Conservation (phyloP, 2,888 invertebrate species). For the Tortrix viridana region DNA sequence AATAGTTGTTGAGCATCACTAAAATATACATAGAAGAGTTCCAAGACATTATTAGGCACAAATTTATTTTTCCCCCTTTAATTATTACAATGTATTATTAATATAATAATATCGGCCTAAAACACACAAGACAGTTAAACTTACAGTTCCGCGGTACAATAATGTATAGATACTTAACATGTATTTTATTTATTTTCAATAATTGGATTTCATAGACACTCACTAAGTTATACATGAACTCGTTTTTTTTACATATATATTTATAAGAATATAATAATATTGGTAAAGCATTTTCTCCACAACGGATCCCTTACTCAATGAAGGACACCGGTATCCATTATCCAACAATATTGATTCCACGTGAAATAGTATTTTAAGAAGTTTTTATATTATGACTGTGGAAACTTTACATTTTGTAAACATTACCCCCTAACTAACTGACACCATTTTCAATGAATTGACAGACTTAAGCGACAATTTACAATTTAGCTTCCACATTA, state of each 20-base stretch:
- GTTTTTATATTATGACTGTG: slow-evolving; percentile 68
- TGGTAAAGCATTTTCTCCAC: slow-evolving; percentile 83
- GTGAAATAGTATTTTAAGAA: slow-evolving; percentile 69
- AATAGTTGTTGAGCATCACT: slow-evolving; percentile 79
- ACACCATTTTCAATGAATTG: slow-evolving; percentile 80
- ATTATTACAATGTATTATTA: slow-evolving; percentile 52
- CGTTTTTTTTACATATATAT: slow-evolving; percentile 80
- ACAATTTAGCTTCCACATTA: slow-evolving; percentile 57
- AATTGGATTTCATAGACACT: slow-evolving; percentile 79
- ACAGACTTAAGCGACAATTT: slow-evolving; percentile 66
- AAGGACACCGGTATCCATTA: slow-evolving; percentile 76
- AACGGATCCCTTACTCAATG: slow-evolving; percentile 71
- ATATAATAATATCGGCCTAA: slow-evolving; percentile 64
- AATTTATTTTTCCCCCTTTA: slow-evolving; percentile 62
- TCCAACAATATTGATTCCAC: slow-evolving; percentile 71
- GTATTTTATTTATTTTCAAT: slow-evolving; percentile 67
- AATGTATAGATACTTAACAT: slow-evolving; percentile 69
- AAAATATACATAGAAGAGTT: slow-evolving; percentile 71
- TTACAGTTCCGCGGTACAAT: slow-evolving; percentile 57
- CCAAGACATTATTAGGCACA: slow-evolving; percentile 76
- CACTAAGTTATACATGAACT: slow-evolving; percentile 77
- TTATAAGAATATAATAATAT: slow-evolving; percentile 83
- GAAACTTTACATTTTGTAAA: slow-evolving; percentile 56
- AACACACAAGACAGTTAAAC: slow-evolving; percentile 71
- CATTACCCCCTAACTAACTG: slow-evolving; percentile 71